Conservation (phyloP, 2,888 invertebrate species). For the Zaprionus obscuricornis region DNA sequence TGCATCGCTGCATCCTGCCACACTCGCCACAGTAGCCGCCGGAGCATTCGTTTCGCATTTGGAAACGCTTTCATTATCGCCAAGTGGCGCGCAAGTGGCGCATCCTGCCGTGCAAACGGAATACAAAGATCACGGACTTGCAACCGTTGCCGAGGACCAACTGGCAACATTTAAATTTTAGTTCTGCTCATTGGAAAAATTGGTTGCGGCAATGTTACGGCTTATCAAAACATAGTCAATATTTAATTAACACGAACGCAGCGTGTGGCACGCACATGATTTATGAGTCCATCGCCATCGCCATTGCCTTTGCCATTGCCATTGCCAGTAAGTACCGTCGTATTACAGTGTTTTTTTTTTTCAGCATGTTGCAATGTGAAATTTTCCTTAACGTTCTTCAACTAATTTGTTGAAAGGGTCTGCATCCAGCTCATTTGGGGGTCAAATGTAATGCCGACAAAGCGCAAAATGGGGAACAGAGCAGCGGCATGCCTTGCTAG, state of each 20-base stretch:
- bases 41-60: slow-evolving; percentile 81
- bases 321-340: too few species aligned
- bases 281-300: slow-evolving; percentile 59
- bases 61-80: slow-evolving; percentile 79
- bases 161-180: slow-evolving; percentile 64
- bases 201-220: slow-evolving; percentile 65
- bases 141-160: too few species aligned
- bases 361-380: slow-evolving; percentile 43
- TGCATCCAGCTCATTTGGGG: slow-evolving; percentile 23
- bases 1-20: slow-evolving; percentile 41
- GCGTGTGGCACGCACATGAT: slow-evolving; percentile 64
- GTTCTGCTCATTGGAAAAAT: slow-evolving; percentile 31
- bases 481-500: too few species aligned
- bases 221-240: slow-evolving; percentile 78
- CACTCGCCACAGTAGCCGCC: slow-evolving; percentile 74
- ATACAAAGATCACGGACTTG: too few species aligned
- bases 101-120: slow-evolving; percentile 64
- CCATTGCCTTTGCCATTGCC: too few species aligned
- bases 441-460: slow-evolving; percentile 51
- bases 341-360: too few species aligned
- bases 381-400: slow-evolving; percentile 10
- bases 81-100: slow-evolving; percentile 42
- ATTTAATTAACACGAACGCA: slow-evolving; percentile 78
- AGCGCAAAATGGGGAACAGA: slow-evolving; percentile 5
- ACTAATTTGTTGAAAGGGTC: slow-evolving; percentile 42